phyloP scores from a whole-genome alignment of 2,888 invertebrate species.

The Apoda limacodes region DNA sequence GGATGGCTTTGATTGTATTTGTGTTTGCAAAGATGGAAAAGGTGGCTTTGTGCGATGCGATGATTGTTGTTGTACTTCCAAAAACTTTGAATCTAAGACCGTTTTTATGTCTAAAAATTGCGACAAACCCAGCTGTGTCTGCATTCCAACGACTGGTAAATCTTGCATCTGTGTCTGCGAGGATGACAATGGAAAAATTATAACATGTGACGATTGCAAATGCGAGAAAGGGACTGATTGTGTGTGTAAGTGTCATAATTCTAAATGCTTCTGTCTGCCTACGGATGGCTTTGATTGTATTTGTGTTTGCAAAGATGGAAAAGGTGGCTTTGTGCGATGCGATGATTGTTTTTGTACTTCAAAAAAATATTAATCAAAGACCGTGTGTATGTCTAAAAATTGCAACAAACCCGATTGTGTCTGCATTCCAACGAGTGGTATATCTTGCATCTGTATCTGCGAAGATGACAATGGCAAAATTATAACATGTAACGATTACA shows the following conservation, averaged over 20 bases:
- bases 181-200: conserved; percentile 19
- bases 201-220: conserved; percentile 25
- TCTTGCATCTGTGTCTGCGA: conserved; percentile 20
- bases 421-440: conserved; percentile 12
- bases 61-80: conserved; percentile 17
- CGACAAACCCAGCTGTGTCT: conserved; percentile 12
- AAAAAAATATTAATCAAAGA: no score
- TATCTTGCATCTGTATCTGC: conserved; percentile 13
- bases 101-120: conserved; percentile 6
- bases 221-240: no score
- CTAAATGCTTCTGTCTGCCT: no score
- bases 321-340: conserved; percentile 21
- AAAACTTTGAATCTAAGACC: background rate
- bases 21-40: conserved; percentile 14
- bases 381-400: no score
- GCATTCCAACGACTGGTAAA: conserved; percentile 14
- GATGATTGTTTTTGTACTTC: conserved; percentile 22
- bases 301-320: conserved; percentile 26
- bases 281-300: no score
- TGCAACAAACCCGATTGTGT: conserved; percentile 19
- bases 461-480: conserved; percentile 13
- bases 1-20: conserved; percentile 17
- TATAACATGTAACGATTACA: conserved; percentile 8
- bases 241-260: no score
- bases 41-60: conserved; percentile 19